Conservation (phyloP, 2,113 vertebrate species). For the Cichladusa arquata region DNA sequence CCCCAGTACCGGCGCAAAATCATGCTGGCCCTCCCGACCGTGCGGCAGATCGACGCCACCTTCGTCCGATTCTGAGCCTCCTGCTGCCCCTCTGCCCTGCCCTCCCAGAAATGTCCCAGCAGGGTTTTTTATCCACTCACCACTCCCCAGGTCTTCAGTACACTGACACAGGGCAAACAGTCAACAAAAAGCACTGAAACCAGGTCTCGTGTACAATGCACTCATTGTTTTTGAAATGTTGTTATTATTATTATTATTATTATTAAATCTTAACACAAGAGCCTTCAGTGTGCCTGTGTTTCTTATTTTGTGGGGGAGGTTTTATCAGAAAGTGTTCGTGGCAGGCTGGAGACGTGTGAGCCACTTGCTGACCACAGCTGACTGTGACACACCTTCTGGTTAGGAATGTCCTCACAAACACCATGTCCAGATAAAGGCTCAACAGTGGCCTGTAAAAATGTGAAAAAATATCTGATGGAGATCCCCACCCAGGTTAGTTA, state of each 20-base stretch:
- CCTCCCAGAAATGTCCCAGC: not conserved
- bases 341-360: not conserved
- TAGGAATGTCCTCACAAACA: not conserved
- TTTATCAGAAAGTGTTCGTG: not conserved
- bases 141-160: conserved; percentile 44
- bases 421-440: not conserved
- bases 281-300: not conserved
- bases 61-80: conserved; percentile 91
- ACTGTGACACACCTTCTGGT: not conserved
- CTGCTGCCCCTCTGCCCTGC: not conserved
- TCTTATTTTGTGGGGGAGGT: not conserved
- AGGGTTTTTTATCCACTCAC: conserved; percentile 55
- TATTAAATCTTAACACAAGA: conserved; percentile 60
- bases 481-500: not conserved
- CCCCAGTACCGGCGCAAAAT: conserved; percentile 96
- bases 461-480: not conserved
- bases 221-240: conserved; percentile 55
- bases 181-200: conserved; percentile 63
- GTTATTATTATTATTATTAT: conserved; percentile 19
- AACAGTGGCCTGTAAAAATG: not conserved
- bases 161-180: conserved; percentile 29
- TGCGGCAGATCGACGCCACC: conserved; percentile 96
- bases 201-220: conserved; percentile 37
- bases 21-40: conserved; percentile 91
- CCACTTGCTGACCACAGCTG: not conserved